A percentile compares a stretch with the other conserved stretches of the same genome.
These are phyloP conservation scores for Eulemur rufifrons DNA, from an alignment of 2,113 vertebrate species.

Conservation along the genomic window DNA sequence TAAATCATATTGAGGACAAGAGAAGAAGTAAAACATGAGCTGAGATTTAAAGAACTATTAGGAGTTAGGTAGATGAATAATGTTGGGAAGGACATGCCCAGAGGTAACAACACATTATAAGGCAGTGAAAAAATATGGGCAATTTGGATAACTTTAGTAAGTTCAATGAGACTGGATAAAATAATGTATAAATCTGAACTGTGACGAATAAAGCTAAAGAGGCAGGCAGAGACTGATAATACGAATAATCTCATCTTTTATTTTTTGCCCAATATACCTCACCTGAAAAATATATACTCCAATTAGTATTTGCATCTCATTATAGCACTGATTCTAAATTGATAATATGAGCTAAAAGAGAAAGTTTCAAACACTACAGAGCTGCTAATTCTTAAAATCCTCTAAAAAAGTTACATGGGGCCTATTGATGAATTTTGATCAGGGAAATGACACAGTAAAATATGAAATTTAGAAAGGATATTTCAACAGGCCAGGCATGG, in stretches of 20 bases:
- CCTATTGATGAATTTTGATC: neutral
- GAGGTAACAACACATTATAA: neutral
- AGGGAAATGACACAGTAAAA: neutral
- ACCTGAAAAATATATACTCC: neutral
- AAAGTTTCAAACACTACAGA: neutral
- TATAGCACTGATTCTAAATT: neutral
- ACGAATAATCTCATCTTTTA: neutral
- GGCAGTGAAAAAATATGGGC: neutral
- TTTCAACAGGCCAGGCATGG: neutral
- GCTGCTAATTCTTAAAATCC: neutral
- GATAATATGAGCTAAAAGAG: neutral
- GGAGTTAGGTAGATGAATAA: neutral
- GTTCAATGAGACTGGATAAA: neutral
- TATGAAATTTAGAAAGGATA: neutral
- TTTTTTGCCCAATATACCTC: neutral
- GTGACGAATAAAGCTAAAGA: neutral
- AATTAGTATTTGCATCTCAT: neutral
- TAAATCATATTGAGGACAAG: neutral
- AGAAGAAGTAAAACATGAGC: constrained; percentile 13
- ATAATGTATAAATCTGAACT: neutral
- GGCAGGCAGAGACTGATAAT: neutral
- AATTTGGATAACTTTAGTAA: constrained; percentile 1
- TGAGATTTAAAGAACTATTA: constrained; percentile 11
- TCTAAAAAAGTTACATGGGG: neutral
- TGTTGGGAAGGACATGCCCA: neutral